Base-by-base conservation (phyloP, 2,113 vertebrate genomes). In the Litocranius walleri region DNA sequence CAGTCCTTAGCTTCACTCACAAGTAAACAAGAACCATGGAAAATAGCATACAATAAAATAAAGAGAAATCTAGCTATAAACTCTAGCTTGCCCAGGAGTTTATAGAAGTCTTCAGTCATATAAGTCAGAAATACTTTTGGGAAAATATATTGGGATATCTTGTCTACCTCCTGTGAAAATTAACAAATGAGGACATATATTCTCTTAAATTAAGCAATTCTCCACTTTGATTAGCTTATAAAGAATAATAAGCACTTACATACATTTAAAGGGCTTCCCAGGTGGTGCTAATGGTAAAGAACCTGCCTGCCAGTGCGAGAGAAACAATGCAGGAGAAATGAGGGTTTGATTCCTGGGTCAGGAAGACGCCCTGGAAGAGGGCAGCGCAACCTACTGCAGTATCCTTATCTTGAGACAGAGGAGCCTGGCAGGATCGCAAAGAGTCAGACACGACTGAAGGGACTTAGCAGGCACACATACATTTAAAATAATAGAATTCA, bases 331-430 rank as follows among this genome's bases (percentile, higher is more conserved):
- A 23, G 19, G 5, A 71, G 67, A 40, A 10, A 71, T 6, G 36
- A 0, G 1, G 19, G 0, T 23, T 71, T 19, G 0, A 23, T 40
- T 3, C 19, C 67, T 0, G 1, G 67, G 64, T 71, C 64, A 36
- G n/a, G 9, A 71, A 71, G 64, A 36, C 1, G 5, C n/a, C 19
- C 19, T 71, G n/a, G n/a, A 71, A 71, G n/a, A 71, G 67, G 19
- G 19, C 19, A 71, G 36, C 0, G 0, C 67, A 71, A 71, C 67
- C n/a, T n/a, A 71, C 67, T 23, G 67, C 19, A 71, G n/a, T 23
- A 71, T 40, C n/a, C n/a, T 40, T 71, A 21, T 10, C 67, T 40
- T n/a, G 67, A 40, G n/a, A 71, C n/a, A 71, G 67, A 71, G 67
- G 3, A 71, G n/a, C 19, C n/a, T 71, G 67, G n/a, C 67, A 71